phyloP scores from a whole-genome alignment of 1,140 invertebrate genomes.

The Rhynchophorus ferrugineus region DNA sequence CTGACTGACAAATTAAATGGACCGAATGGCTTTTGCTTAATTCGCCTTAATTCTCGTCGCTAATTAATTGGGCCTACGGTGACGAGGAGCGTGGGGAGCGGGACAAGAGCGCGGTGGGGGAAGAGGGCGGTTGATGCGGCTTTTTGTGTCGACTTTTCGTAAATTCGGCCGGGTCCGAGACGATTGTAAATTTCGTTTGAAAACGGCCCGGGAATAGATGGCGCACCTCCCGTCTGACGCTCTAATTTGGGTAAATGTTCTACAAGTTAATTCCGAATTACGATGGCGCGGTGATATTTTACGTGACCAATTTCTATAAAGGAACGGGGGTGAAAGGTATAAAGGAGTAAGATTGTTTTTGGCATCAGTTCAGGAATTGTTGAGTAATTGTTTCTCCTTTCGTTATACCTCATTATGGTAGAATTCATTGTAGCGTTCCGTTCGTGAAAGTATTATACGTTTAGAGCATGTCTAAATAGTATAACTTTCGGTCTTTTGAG shows the following conservation, averaged over 20 bases:
- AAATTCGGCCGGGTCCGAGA: slow-evolving; percentile 1
- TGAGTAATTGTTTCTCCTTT: no score
- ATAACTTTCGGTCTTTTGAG: no score
- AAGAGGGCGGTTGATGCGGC: no score
- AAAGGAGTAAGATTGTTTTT: no score
- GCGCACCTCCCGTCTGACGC: background rate
- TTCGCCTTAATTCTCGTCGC: slow-evolving; percentile 16
- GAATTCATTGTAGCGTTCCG: no score
- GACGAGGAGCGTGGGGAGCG: no score
- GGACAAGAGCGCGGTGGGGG: no score
- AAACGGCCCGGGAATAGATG: slow-evolving; percentile 9
- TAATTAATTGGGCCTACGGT: slow-evolving; percentile 22
- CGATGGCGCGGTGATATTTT: background rate
- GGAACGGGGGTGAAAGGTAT: no score
- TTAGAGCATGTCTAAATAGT: no score
- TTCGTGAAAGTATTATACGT: no score
- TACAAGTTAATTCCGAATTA: background rate
- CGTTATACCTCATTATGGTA: no score
- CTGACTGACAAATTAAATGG: slow-evolving; percentile 21
- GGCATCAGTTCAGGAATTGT: no score
- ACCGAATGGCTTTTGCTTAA: slow-evolving; percentile 16
- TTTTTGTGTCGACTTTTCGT: slow-evolving; percentile 19
- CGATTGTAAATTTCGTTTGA: slow-evolving; percentile 18
- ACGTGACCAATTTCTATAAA: background rate
- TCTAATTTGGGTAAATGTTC: slow-evolving; percentile 6